These are phyloP conservation scores for Sphaerophoria rueppellii DNA, from an alignment of 2,888 invertebrate species.

Conservation along the genomic window DNA sequence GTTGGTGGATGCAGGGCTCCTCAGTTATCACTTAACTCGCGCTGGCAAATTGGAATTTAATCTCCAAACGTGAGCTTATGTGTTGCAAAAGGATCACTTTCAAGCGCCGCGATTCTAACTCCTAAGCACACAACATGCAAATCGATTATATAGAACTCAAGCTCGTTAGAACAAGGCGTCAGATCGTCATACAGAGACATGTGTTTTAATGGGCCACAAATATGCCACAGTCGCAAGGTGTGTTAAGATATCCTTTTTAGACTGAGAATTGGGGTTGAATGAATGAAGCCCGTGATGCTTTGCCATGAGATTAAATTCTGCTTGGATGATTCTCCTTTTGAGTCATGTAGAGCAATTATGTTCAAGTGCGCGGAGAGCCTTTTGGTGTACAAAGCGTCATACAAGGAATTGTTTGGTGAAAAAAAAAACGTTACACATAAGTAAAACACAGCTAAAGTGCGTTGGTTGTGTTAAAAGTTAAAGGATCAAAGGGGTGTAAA, in stretches of 20 bases:
- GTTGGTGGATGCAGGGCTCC: background rate
- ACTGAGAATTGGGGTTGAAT: conserved; percentile 56
- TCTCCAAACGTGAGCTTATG: conserved; percentile 32
- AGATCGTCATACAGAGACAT: conserved; percentile 45
- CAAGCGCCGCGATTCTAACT: conserved; percentile 21
- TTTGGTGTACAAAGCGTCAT: conserved; percentile 30
- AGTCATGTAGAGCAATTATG: conserved; percentile 61
- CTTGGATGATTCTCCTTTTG: background rate
- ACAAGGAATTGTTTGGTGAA: conserved; percentile 31
- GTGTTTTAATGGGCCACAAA: conserved; percentile 73
- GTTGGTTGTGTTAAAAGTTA: background rate
- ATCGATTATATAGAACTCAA: conserved; percentile 17
- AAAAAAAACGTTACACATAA: background rate
- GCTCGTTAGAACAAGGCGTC: background rate
- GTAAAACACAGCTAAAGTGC: conserved; percentile 24
- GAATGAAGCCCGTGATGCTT: conserved; percentile 1
- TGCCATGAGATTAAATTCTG: background rate
- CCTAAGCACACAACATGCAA: conserved; percentile 40
- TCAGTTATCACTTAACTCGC: background rate
- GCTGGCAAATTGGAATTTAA: conserved; percentile 66
- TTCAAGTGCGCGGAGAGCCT: conserved; percentile 56
- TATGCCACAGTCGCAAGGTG: conserved; percentile 70
- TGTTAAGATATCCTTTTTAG: conserved; percentile 55
- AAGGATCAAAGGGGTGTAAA: conserved; percentile 67
- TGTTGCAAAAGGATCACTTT: conserved; percentile 51